Evolutionary conservation across 30 jellyfish, hydroid and myxozoan species (phyloP), one percentile per base, ranked within the genome.

Genomic region (Turritopsis dohrnii): DNA sequence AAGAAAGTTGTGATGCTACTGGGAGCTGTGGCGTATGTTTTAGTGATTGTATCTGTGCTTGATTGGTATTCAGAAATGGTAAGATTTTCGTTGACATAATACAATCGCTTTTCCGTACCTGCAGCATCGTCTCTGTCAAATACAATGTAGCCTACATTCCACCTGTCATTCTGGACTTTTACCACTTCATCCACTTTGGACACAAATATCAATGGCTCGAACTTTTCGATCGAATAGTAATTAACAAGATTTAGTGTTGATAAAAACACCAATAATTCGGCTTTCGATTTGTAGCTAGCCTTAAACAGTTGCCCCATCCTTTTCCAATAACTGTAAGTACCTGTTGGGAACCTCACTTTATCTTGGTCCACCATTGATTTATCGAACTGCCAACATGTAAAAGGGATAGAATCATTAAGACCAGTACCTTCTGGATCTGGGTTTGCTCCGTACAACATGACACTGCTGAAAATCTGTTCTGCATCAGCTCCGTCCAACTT

Each of bases 371-470:
- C 72, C 72, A 54, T 54, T 54, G 18, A 18, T 54, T 54, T 21
- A n/a, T 54, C 72, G n/a, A 54, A 54, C 72, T 54, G 72, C 72
- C 72, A 54, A 54, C 72, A 54, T 16, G 72, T 54, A n/a, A 54
- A 54, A 16, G 72, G 72, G n/a, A 54, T 54, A 54, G 72, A 54
- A 16, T 54, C 72, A n/a, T 54, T 54, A 18, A 54, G 18, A n/a
- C n/a, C n/a, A 16, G 72, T 16, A 54, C 72, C 72, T 16, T 54
- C 72, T n/a, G n/a, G n/a, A n/a, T n/a, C n/a, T n/a, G n/a, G n/a
- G n/a, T n/a, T n/a, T n/a, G n/a, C n/a, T 16, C 72, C 72, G n/a
- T 54, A 54, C 18, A 54, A n/a, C 72, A 54, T 54, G n/a, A 54
- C 72, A n/a, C 72, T 54, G n/a, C 72, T 54, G 72, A 54, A 54